Percentiles rank a stretch among this genome's conserved stretches.
These are phyloP conservation scores for Florisuga fusca DNA, from an alignment of 2,797 vertebrate species.

Conservation along the genomic window DNA sequence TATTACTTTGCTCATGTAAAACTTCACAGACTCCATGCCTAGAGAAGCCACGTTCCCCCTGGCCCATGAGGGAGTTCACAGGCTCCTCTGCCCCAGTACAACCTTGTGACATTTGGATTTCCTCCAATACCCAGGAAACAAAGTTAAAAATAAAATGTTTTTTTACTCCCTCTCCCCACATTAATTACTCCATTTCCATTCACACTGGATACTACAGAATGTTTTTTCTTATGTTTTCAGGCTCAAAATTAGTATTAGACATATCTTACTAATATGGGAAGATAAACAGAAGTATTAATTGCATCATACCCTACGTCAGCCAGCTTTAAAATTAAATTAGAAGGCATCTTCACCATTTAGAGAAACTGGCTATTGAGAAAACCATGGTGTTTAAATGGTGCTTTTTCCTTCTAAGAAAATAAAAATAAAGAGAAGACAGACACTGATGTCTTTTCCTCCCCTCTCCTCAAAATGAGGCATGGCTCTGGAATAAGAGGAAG, in stretches of 20 bases:
- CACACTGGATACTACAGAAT: not conserved
- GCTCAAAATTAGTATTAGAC: constrained; percentile 17
- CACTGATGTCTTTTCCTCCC: not conserved
- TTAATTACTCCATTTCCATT: constrained; percentile 20
- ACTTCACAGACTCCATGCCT: not conserved
- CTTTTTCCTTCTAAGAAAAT: not conserved
- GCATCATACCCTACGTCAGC: not conserved
- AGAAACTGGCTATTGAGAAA: not conserved
- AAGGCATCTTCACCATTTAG: not conserved
- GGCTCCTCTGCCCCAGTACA: not conserved
- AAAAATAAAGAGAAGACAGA: not conserved
- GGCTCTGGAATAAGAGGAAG: not conserved
- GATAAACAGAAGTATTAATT: constrained; percentile 20
- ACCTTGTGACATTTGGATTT: constrained; percentile 7
- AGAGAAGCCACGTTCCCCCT: not conserved
- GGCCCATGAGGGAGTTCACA: not conserved
- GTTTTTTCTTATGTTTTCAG: not conserved
- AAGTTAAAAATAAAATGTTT: constrained; percentile 35
- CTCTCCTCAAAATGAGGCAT: not conserved
- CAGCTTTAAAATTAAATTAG: constrained; percentile 10
- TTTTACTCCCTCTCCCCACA: not conserved
- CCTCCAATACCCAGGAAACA: constrained; percentile 25
- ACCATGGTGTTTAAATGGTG: not conserved
- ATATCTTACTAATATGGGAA: not conserved
- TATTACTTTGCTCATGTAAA: not conserved